These are phyloP conservation scores for Agelastica alni DNA, from an alignment of 2,888 invertebrate genomes.

Conservation along the genomic window DNA sequence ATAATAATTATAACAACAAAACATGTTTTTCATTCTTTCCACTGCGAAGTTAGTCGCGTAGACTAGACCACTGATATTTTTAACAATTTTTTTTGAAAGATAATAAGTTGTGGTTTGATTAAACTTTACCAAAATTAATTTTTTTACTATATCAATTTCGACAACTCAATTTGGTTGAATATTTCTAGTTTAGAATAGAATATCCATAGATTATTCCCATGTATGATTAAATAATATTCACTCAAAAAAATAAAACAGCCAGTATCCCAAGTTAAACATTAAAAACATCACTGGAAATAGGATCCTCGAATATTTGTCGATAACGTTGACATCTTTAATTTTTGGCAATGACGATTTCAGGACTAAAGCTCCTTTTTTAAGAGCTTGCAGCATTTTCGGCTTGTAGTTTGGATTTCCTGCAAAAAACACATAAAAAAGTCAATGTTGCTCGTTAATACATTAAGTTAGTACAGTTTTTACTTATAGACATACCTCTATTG, in stretches of 20 bases:
- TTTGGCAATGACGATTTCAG: slow-evolving; percentile 90
- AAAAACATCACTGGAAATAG: slow-evolving; percentile 95
- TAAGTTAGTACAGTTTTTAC: not conserved
- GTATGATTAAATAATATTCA: slow-evolving; percentile 22
- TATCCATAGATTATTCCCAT: no score
- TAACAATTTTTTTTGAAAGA: no score
- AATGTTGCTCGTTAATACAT: not conserved
- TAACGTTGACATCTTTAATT: slow-evolving; percentile 96
- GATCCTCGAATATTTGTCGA: slow-evolving; percentile 95
- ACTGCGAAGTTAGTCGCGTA: no score
- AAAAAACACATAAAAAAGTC: slow-evolving; percentile 37
- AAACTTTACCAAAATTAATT: no score
- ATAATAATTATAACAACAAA: no score
- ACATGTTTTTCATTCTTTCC: no score
- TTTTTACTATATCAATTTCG: no score
- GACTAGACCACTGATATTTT: no score
- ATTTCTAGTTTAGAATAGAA: no score
- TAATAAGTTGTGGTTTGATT: no score
- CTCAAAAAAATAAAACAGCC: slow-evolving; percentile 77
- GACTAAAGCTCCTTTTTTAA: slow-evolving; percentile 83
- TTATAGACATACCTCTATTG: slow-evolving; percentile 56
- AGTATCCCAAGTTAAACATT: slow-evolving; percentile 93
- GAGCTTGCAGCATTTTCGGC: slow-evolving; percentile 78
- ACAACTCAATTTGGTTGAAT: no score
- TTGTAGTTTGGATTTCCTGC: slow-evolving; percentile 63